Base-by-base conservation (phyloP, 2,113 vertebrate genomes). In the Hippocampus guttulatus region DNA sequence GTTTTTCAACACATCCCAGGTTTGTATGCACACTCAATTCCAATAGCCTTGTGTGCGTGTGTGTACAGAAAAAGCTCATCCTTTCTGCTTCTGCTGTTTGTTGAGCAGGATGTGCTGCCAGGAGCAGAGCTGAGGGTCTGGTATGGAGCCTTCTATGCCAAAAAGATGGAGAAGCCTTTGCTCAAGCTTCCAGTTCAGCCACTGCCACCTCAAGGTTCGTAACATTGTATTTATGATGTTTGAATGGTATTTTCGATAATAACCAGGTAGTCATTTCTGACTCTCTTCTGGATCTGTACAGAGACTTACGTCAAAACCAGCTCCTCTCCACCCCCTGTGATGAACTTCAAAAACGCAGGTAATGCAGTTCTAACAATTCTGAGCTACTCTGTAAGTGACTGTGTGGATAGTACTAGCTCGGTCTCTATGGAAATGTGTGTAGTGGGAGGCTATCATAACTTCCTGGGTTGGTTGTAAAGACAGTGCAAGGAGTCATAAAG, bases 131-230 rank as follows among this genome's bases (percentile, higher is more conserved):
- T 99, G 84, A 89, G 96, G 40, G 97, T 99, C 78, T 99, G 97
- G 97, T 99, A 99, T 5, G 97, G 97, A 16, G 97, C 96, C 64
- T 99, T 99, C 88, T 99, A 98, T 1, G 96, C 96, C 84, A 98
- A 96, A 90, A 98, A 95, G 93, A 98, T 99, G 96, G 95, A 98
- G 86, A 97, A 93, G 84, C 93, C 94, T 49, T 70, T 95, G 88
- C 91, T 99, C 77, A 95, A 92, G 87, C 92, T 93, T 68, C 91
- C 92, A 41, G 75, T 91, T 71, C 77, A 87, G 20, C 76, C 66
- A 18, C 84, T 87, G 80, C 89, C 74, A 30, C 86, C 68, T 83
- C 85, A 93, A 92, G 80, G 93, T 94, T 77, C 16, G 6, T 67
- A 30, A 30, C 15, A 3, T 23, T 20, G 10, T 70, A 49, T 8